Conservation (phyloP, 2,888 invertebrate species). For the Erebia aethiops region DNA sequence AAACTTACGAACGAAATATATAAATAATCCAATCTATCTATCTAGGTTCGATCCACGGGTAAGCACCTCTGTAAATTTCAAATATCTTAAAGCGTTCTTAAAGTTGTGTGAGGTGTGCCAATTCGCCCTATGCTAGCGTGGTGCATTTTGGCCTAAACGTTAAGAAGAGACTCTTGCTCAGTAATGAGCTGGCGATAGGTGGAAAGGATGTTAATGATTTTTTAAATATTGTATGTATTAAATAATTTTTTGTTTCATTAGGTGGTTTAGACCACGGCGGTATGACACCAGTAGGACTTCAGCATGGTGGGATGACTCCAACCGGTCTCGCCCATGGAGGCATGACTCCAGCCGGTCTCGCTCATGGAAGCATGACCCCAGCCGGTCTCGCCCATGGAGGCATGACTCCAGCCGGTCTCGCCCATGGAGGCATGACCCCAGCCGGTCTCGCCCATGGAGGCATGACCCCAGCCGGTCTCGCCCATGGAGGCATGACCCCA, state of each 20-base stretch:
- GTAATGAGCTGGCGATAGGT: too few species aligned
- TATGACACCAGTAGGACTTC: conserved; percentile 62
- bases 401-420: conserved; percentile 69
- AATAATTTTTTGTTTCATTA: not conserved
- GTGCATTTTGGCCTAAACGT: too few species aligned
- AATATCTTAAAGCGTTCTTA: too few species aligned
- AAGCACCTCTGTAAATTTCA: too few species aligned
- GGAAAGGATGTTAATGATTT: not conserved
- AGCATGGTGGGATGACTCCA: conserved; percentile 75
- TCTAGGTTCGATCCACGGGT: too few species aligned
- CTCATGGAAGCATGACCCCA: conserved; percentile 46
- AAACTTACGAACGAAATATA: too few species aligned
- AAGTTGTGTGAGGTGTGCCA: too few species aligned
- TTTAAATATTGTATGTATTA: not conserved
- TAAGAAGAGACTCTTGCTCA: too few species aligned
- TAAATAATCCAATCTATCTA: too few species aligned
- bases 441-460: conserved; percentile 64
- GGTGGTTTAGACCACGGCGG: conserved; percentile 65
- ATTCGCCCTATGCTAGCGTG: too few species aligned
- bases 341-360: too few species aligned
- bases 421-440: conserved; percentile 56
- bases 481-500: conserved; percentile 76
- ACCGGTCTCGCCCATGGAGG: conserved; percentile 52
- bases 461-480: conserved; percentile 51
- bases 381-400: conserved; percentile 69